Percentiles rank a stretch among this genome's conserved stretches.
These are phyloP conservation scores for Brenthis hecate DNA, from an alignment of 2,888 invertebrate species.

Conservation along the genomic window DNA sequence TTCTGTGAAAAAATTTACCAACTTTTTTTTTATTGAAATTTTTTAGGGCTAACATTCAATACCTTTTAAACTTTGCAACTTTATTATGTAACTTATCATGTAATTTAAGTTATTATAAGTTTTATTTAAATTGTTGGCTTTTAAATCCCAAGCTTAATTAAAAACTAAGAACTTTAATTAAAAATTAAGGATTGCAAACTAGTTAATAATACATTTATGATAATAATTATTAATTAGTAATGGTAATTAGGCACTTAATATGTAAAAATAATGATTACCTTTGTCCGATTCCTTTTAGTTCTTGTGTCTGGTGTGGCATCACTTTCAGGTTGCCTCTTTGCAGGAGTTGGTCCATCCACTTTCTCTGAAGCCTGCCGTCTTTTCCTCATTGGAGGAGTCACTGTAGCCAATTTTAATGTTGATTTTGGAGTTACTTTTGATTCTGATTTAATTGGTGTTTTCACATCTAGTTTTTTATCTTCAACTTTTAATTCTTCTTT, in stretches of 20 bases:
- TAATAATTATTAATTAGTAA: too few relatives aligned
- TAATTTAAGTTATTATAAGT: too few relatives aligned
- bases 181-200: too few relatives aligned
- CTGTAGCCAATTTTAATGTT: constrained; percentile 80
- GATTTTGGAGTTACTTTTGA: constrained; percentile 71
- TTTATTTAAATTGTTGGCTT: too few relatives aligned
- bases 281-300: constrained; percentile 72
- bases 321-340: constrained; percentile 65
- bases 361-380: constrained; percentile 77
- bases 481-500: constrained; percentile 48
- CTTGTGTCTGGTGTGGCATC: constrained; percentile 69
- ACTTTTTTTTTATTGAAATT: too few relatives aligned
- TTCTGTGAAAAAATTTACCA: too few relatives aligned
- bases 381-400: constrained; percentile 80
- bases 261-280: constrained; percentile 53
- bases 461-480: constrained; percentile 51
- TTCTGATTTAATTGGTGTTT: constrained; percentile 55
- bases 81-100: too few relatives aligned
- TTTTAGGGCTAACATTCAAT: too few relatives aligned
- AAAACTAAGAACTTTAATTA: too few relatives aligned
- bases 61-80: too few relatives aligned
- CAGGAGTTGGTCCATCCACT: constrained; percentile 59
- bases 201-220: too few relatives aligned
- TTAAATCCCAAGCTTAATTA: too few relatives aligned
- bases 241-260: background rate